Evolutionary conservation across 2,113 vertebrate genomes (phyloP).

Genomic region (Arenaria interpres): DNA sequence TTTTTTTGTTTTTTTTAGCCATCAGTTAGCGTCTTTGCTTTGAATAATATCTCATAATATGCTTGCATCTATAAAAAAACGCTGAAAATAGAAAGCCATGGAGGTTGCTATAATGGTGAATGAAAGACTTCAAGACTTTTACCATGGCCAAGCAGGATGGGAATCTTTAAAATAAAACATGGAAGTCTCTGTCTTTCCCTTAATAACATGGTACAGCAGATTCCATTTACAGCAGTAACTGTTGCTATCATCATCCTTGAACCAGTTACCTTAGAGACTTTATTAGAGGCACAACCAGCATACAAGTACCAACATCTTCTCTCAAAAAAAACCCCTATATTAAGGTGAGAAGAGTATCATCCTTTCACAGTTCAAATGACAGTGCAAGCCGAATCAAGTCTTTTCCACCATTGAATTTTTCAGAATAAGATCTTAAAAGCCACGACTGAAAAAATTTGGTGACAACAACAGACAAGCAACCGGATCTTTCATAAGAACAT

Average conservation of each 20-base stretch:
- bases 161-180: background rate
- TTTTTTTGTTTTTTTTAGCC: background rate
- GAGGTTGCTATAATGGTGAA: background rate
- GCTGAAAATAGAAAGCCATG: background rate
- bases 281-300: background rate
- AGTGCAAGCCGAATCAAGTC: background rate
- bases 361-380: background rate
- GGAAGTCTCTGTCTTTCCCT: background rate
- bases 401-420: background rate
- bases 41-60: background rate
- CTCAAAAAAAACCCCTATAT: rapidly evolving
- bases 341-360: background rate
- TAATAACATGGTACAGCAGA: background rate
- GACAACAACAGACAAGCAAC: background rate
- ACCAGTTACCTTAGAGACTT: background rate
- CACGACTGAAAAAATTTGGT: background rate
- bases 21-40: background rate
- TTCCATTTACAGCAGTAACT: background rate
- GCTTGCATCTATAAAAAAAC: background rate
- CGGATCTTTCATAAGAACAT: background rate
- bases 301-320: background rate
- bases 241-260: background rate
- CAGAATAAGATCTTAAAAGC: background rate
- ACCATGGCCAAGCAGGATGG: background rate
- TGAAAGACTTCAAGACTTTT: background rate